Evolutionary conservation across 1,140 invertebrate species (phyloP), one percentile per base, ranked within the genome.

Genomic region (Phenacoccus solenopsis): DNA sequence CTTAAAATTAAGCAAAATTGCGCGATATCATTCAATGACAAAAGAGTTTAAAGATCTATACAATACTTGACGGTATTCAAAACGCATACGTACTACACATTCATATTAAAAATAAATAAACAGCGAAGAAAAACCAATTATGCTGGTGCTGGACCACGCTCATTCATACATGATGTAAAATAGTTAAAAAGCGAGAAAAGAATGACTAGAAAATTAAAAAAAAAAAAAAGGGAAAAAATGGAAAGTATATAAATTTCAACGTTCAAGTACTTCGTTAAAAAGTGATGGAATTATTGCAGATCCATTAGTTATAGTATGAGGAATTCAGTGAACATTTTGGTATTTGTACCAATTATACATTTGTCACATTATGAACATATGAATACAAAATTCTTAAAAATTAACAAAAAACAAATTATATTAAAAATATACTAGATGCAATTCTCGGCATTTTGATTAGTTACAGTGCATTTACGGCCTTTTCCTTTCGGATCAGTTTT

Each of bases 381-480:
- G 73, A 78, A 76, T 70, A 77, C 30, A 32, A n/a, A n/a, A 13
- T 32, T 32, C 30, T 32, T 32, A 32, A 7, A 32, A 32, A 32
- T 7, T 32, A 49, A n/a, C 38, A n/a, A 4, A 16, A 49, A 49
- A 49, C 13, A 9, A 49, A 49, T 9, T 5, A 49, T 2, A 49
- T 49, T 9, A 73, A 72, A 76, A 79, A 21, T 28, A n/a, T 70
- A 69, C 71, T 73, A 76, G 49, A 76, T 75, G 71, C 75, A 76
- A 25, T 72, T 73, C 73, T 89, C 88, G 67, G 87, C 87, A 79
- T 89, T 87, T 76, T 89, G 87, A 78, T 86, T 88, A 13, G 78
- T 49, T 49, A 49, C 38, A 16, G 38, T 49, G 16, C 38, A 78
- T 72, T 81, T 81, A 76, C 87, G 87, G 72, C 84, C 79, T 74